Base-by-base conservation (phyloP, 30 jellyfish, hydroid and myxozoan species). In the Morbakka virulenta region DNA sequence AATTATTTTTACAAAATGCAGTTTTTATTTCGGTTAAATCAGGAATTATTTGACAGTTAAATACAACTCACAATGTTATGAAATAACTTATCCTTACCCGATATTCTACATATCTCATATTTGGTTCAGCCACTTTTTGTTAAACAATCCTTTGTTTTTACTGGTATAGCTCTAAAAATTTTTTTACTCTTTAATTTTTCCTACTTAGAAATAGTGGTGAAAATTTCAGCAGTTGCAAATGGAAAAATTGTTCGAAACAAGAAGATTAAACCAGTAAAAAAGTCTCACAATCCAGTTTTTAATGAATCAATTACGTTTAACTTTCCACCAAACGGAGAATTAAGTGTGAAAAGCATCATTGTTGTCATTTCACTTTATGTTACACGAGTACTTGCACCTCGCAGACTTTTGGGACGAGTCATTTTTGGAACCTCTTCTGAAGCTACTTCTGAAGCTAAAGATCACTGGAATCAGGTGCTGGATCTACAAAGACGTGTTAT, bases 391-490 rank as follows among this genome's bases (percentile, higher is more conserved):
- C 87, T 82, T 28, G 96, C 84, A 2, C 83, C 89, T 36, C 83
- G 77, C 73, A 89, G 95, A 14, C 69, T 86, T 72, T 27, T 92
- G 47, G 98, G 98, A 14, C 89, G 90, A n/a, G 77, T 73, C 35
- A 25, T 53, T 12, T 2, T 92, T 21, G 98, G 98, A 21, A 36
- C 63, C 17, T 72, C 79, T 1, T 85, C 57, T 27, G 17, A 24
- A 4, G 91, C 86, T 1, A 50, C 50, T 0, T 20, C 82, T 12
- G 67, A 29, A 9, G 98, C 96, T 20, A 48, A 32, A 48, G 89
- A 82, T 21, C 89, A 85, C 64, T 92, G 98, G 98, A 62, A 35
- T 13, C 57, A 57, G 48, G 71, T 80, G 76, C 31, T 92, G 26
- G 75, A 81, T 6, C 70, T 78, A 28, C 95, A 89, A 0, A 77